Percentiles rank a stretch among this genome's conserved stretches.
phyloP scores from a whole-genome alignment of 2,113 vertebrate genomes.

The Ovibos moschatus region DNA sequence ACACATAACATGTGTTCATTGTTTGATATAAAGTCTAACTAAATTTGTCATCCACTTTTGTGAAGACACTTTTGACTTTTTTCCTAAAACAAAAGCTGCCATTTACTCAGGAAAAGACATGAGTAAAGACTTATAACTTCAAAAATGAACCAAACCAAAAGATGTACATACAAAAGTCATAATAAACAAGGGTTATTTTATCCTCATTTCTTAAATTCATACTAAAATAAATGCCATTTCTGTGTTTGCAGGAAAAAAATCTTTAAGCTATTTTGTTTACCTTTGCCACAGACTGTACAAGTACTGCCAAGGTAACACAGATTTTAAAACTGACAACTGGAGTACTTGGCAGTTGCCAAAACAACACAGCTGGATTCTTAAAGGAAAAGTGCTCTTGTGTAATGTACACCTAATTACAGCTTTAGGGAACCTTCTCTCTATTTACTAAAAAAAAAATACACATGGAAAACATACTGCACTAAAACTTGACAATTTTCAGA shows the following conservation, averaged over 20 bases:
- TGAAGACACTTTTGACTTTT: neutral
- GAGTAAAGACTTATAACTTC: neutral
- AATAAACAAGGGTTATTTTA: conserved; percentile 9
- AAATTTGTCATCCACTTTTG: neutral
- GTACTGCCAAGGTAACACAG: conserved; percentile 49
- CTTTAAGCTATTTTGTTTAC: conserved; percentile 42
- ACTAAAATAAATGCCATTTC: conserved; percentile 23
- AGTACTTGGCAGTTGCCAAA: conserved; percentile 60
- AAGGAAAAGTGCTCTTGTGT: conserved; percentile 21
- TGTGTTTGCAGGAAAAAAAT: neutral
- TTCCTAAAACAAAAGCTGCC: neutral
- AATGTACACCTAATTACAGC: conserved; percentile 17
- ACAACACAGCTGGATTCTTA: conserved; percentile 46
- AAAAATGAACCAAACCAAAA: neutral
- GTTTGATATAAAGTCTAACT: neutral
- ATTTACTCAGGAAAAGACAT: neutral
- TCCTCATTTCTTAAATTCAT: neutral
- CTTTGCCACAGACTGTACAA: conserved; percentile 46
- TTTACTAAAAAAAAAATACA: neutral
- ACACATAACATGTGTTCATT: neutral
- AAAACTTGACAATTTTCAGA: neutral
- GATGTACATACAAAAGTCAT: neutral
- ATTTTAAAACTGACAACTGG: conserved; percentile 62
- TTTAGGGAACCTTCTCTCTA: neutral
- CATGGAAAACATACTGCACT: neutral